Percentiles rank a stretch among this genome's conserved stretches.
Conservation (phyloP, 2,113 vertebrate species). For the Takifugu bimaculatus region DNA sequence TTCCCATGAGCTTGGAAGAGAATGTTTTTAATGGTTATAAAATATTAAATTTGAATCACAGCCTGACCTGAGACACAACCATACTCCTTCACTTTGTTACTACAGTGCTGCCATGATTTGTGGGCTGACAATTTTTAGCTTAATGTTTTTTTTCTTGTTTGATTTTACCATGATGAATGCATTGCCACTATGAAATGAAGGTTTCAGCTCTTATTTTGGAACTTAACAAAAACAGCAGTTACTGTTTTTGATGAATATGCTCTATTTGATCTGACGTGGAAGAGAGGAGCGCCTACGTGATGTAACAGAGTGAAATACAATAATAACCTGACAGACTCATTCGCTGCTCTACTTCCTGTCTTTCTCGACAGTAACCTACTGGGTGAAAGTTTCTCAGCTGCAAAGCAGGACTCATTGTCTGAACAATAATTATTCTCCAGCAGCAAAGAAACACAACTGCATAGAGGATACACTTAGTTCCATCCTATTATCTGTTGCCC, state of each 20-base stretch:
- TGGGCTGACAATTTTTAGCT: no score
- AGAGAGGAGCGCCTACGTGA: conserved; percentile 53
- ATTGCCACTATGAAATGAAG: conserved; percentile 11
- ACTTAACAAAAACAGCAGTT: conserved; percentile 26
- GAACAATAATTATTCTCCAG: conserved; percentile 49
- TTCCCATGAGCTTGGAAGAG: conserved; percentile 21
- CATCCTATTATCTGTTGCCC: no score
- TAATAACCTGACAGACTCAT: conserved; percentile 66
- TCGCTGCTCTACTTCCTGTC: conserved; percentile 64
- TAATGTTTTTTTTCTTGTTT: no score
- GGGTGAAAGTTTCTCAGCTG: conserved; percentile 51
- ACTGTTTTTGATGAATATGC: conserved; percentile 47
- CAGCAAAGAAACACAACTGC: conserved; percentile 37
- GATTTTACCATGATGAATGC: not conserved
- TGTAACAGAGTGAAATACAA: conserved; percentile 68
- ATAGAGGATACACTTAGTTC: conserved; percentile 28
- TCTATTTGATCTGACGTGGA: conserved; percentile 51
- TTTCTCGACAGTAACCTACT: conserved; percentile 59
- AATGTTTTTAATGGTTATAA: conserved; percentile 16
- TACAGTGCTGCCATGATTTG: no score
- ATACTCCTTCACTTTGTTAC: no score
- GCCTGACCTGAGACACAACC: not conserved
- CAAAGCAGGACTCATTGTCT: conserved; percentile 55
- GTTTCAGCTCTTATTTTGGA: conserved; percentile 34
- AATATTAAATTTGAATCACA: conserved; percentile 25